Percentiles rank a stretch among this genome's conserved stretches.
Evolutionary conservation across 1,140 invertebrate species (phyloP).

Genomic region (Drosophila teissieri): DNA sequence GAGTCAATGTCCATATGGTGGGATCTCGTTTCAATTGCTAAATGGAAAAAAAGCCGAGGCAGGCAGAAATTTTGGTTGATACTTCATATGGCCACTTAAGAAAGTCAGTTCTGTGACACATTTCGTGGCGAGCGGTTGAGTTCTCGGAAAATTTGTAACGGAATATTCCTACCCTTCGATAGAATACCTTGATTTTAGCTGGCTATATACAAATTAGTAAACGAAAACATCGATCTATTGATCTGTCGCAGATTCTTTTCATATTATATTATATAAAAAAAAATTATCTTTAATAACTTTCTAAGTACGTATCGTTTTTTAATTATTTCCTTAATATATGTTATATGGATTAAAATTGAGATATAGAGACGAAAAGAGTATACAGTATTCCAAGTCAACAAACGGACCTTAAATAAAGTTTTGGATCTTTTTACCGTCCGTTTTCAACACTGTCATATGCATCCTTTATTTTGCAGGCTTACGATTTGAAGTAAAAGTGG

Average conservation of each 20-base stretch:
- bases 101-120: slow-evolving; percentile 1
- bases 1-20: background rate
- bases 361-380: background rate
- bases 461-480: background rate
- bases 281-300: no score
- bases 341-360: no score
- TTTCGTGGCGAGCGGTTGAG: background rate
- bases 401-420: background rate
- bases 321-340: no score
- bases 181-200: no score
- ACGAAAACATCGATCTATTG: no score
- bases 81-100: background rate
- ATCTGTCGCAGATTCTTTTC: no score
- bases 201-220: no score
- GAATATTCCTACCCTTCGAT: background rate
- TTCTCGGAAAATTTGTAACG: background rate
- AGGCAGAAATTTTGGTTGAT: background rate
- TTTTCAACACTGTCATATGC: slow-evolving; percentile 1
- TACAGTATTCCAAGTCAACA: background rate
- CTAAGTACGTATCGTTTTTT: no score
- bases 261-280: no score
- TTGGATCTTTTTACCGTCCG: background rate
- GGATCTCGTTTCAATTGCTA: background rate
- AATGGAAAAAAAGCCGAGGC: slow-evolving; percentile 4
- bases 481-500: slow-evolving; percentile 11